Base-by-base conservation (phyloP, 2,888 invertebrate species). In the Ceraclea dissimilis region DNA sequence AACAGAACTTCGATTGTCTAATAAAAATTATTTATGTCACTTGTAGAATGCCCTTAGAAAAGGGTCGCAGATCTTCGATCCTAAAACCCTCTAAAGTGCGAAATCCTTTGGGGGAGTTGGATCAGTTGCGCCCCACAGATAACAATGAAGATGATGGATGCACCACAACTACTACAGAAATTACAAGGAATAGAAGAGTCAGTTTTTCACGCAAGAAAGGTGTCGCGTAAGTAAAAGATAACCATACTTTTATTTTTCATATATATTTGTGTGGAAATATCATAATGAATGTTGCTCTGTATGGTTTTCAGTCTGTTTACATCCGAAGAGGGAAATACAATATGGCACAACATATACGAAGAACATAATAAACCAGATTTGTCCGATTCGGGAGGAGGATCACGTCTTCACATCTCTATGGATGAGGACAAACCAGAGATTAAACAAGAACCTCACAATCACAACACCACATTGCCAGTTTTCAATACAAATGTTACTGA, bases 291-390 rank as follows among this genome's bases (percentile, higher is more conserved):
- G n/a, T n/a, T n/a, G n/a, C n/a, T n/a, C n/a, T n/a, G n/a, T n/a
- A n/a, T n/a, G n/a, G 17, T 53, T 60, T 57, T 16, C 46, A 61
- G 61, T 10, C 33, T 61, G 1, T 61, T 61, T 20, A 56, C 56
- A 20, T 56, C 61, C 13, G 61, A 60, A 16, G 56, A 61, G 6
- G 61, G 61, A 6, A 61, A 59, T 13, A 61, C 61, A 8, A 60
- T 61, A 20, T 61, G 61, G 61, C 59, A 61, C 51, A 56, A 58
- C 34, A 51, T 61, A 31, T 61, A 58, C 22, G 61, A 61, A 43
- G 61, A 58, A 47, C 44, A 56, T 13, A 57, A 61, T 22, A 61
- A 61, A 49, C 52, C 58, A 19, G 58, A 61, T 26, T 10, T 57
- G 5, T 61, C 59, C 1, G 61, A 59, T 33, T 49, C 52, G 1